These are phyloP conservation scores for Tinea pellionella DNA, from an alignment of 2,888 invertebrate genomes.

Conservation along the genomic window DNA sequence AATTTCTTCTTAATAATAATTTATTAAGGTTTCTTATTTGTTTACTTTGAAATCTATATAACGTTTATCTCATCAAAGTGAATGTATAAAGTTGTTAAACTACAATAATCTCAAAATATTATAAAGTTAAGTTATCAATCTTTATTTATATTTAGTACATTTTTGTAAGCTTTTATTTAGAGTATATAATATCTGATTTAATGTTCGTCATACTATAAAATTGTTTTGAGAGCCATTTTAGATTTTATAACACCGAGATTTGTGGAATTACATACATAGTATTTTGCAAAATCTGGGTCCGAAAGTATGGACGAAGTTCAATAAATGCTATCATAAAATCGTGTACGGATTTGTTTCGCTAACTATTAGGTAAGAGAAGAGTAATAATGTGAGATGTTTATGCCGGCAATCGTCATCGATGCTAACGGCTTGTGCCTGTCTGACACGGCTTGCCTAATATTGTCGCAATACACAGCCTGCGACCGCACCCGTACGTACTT, in stretches of 20 bases:
- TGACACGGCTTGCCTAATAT: conserved; percentile 4
- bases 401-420: conserved; percentile 44
- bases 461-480: conserved; percentile 7
- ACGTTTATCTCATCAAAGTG: too few species aligned
- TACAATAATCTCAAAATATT: too few species aligned
- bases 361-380: conserved; percentile 52
- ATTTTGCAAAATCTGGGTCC: not conserved
- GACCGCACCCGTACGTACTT: conserved; percentile 1
- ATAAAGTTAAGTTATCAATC: too few species aligned
- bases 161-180: too few species aligned
- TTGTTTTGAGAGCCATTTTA: too few species aligned
- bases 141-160: too few species aligned
- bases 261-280: not conserved
- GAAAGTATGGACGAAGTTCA: not conserved
- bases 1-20: too few species aligned
- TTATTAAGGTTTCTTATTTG: too few species aligned
- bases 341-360: conserved; percentile 53
- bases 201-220: too few species aligned
- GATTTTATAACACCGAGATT: not conserved
- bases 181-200: too few species aligned
- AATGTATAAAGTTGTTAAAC: too few species aligned
- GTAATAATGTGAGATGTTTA: conserved; percentile 58
- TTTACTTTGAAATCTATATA: too few species aligned
- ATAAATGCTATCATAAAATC: conserved; percentile 28
- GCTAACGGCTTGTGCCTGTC: conserved; percentile 49